A percentile compares a stretch with the other conserved stretches of the same genome.
Conservation (phyloP, 1,140 invertebrate species). For the Cyrtorhinus lividipennis region DNA sequence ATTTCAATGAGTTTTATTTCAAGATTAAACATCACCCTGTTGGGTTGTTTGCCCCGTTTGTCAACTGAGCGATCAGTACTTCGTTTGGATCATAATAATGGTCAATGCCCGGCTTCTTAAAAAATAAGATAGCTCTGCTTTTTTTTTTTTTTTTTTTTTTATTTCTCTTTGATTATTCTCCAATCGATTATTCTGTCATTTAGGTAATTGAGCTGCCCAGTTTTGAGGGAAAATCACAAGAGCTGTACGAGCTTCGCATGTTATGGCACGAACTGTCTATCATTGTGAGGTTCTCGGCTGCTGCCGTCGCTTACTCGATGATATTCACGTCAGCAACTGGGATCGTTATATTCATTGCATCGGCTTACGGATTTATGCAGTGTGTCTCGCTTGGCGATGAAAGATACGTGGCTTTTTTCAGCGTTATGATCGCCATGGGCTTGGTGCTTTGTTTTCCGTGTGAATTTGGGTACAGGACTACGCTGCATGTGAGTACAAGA, state of each 20-base stretch:
- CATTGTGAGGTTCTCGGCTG: background rate
- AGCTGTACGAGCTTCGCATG: background rate
- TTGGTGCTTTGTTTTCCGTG: background rate
- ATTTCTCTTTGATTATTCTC: too few relatives aligned
- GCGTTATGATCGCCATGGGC: background rate
- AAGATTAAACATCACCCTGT: too few relatives aligned
- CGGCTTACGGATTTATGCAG: background rate
- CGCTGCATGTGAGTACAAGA: background rate
- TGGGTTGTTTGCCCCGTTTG: too few relatives aligned
- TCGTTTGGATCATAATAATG: too few relatives aligned
- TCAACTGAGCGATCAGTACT: too few relatives aligned
- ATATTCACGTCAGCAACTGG: background rate
- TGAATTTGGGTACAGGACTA: background rate
- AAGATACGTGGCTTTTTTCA: background rate
- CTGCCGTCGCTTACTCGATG: background rate
- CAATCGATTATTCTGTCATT: too few relatives aligned
- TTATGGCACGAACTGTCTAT: background rate
- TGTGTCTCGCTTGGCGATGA: background rate
- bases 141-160: too few relatives aligned
- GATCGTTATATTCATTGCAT: background rate
- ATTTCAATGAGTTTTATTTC: too few relatives aligned
- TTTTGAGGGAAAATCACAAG: background rate
- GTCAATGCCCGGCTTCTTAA: too few relatives aligned
- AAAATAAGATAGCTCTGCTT: too few relatives aligned
- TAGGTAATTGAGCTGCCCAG: background rate